Conservation (phyloP, 1,140 invertebrate genomes). For the Musca vetustissima region DNA sequence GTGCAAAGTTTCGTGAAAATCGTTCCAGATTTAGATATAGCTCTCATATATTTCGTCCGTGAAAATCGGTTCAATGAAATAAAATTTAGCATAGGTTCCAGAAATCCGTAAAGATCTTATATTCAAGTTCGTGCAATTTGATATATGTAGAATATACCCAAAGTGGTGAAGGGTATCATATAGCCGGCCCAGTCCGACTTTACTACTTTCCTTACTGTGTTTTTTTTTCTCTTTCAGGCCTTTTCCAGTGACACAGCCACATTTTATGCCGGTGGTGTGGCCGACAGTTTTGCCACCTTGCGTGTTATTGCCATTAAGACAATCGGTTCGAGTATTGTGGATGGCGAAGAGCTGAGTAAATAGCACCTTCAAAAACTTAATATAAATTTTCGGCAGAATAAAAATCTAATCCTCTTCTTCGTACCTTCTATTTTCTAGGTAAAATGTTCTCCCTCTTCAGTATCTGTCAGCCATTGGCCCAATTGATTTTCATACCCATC, state of each 20-base stretch:
- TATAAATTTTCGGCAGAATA: background rate
- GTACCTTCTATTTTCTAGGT: conserved; percentile 32
- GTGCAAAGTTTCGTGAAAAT: too few species aligned
- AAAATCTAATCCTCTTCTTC: background rate
- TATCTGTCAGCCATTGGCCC: conserved; percentile 48
- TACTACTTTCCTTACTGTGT: too few species aligned
- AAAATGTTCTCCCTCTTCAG: conserved; percentile 55
- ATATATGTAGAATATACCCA: too few species aligned
- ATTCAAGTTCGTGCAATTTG: too few species aligned
- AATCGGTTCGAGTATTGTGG: conserved; percentile 51
- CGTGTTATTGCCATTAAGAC: conserved; percentile 52
- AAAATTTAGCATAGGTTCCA: too few species aligned
- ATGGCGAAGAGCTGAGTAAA: conserved; percentile 49
- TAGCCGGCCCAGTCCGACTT: too few species aligned
- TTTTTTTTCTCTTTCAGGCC: conserved; percentile 41
- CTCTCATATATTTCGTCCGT: too few species aligned
- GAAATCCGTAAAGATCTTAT: too few species aligned
- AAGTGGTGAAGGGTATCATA: too few species aligned
- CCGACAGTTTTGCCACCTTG: conserved; percentile 50
- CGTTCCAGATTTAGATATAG: too few species aligned
- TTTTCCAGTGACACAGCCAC: conserved; percentile 40
- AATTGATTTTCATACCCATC: conserved; percentile 50
- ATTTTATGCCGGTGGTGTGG: conserved; percentile 45
- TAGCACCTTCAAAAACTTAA: background rate
- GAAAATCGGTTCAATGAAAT: too few species aligned